phyloP scores from a whole-genome alignment of 2,797 vertebrate genomes.

The Bucorvus abyssinicus region DNA sequence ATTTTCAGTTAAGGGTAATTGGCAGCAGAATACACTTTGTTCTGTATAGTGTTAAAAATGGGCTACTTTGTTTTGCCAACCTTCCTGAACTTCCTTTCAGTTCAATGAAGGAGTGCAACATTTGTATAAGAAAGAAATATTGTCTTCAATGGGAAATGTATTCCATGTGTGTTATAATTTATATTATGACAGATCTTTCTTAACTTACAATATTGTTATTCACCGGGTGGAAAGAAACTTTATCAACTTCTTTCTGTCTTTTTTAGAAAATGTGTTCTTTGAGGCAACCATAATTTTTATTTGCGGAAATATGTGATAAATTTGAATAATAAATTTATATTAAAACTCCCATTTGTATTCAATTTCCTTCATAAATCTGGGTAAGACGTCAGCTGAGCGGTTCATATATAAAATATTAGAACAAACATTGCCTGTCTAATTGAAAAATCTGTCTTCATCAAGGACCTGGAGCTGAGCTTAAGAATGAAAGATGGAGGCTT shows the following conservation, averaged over 20 bases:
- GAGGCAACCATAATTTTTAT: conserved; percentile 67
- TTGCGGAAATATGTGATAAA: conserved; percentile 72
- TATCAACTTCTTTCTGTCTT: conserved; percentile 61
- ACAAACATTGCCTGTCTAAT: conserved; percentile 73
- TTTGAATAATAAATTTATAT: conserved; percentile 74
- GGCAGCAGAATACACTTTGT: conserved; percentile 73
- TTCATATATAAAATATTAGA: conserved; percentile 71
- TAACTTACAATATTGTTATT: conserved; percentile 77
- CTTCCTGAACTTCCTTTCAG: conserved; percentile 79
- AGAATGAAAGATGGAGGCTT: conserved; percentile 60
- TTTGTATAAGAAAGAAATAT: conserved; percentile 84
- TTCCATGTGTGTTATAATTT: conserved; percentile 85
- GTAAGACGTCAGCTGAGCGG: conserved; percentile 47
- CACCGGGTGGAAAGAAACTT: conserved; percentile 63
- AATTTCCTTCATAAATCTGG: conserved; percentile 72
- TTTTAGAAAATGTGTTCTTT: conserved; percentile 35
- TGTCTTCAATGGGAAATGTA: conserved; percentile 80
- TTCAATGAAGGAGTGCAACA: conserved; percentile 74
- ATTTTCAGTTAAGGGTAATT: conserved; percentile 70
- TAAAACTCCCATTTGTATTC: conserved; percentile 74
- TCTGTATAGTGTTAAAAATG: conserved; percentile 77
- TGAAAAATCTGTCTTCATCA: conserved; percentile 72
- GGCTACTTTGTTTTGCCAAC: conserved; percentile 79
- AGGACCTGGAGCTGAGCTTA: conserved; percentile 41
- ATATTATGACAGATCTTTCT: conserved; percentile 78